phyloP scores from a whole-genome alignment of 2,797 vertebrate species.

The Graptemys geographica region DNA sequence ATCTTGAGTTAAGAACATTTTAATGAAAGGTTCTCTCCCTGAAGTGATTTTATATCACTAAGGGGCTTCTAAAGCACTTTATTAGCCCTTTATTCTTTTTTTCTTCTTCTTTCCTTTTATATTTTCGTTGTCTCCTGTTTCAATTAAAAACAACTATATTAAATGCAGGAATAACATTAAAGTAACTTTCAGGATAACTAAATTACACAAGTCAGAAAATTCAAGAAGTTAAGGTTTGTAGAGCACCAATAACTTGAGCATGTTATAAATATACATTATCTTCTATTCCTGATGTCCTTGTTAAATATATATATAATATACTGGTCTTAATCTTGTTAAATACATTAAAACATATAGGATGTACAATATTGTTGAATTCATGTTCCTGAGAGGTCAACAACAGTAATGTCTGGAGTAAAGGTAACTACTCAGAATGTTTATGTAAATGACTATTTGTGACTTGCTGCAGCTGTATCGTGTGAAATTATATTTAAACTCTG shows the following conservation, averaged over 20 bases:
- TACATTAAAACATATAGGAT: background rate
- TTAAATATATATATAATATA: background rate
- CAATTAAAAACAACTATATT: background rate
- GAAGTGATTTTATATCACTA: background rate
- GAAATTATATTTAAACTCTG: background rate
- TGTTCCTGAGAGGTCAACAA: conserved; percentile 4
- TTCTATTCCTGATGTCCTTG: background rate
- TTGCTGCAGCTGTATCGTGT: background rate
- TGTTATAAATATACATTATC: background rate
- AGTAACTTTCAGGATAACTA: background rate
- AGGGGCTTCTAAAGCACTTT: background rate
- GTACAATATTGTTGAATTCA: background rate
- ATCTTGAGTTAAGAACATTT: background rate
- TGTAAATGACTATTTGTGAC: background rate
- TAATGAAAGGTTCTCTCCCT: background rate
- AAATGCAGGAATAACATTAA: background rate
- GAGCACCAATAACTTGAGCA: background rate
- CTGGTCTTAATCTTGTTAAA: background rate
- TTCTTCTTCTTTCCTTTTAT: background rate
- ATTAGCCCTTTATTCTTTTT: background rate
- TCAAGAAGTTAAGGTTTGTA: background rate
- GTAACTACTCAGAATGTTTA: background rate
- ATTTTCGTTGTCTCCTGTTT: rapidly evolving
- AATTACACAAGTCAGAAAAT: background rate
- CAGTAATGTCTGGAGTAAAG: background rate